Conservation (phyloP, 2,113 vertebrate genomes). For the Baryphthengus martii region DNA sequence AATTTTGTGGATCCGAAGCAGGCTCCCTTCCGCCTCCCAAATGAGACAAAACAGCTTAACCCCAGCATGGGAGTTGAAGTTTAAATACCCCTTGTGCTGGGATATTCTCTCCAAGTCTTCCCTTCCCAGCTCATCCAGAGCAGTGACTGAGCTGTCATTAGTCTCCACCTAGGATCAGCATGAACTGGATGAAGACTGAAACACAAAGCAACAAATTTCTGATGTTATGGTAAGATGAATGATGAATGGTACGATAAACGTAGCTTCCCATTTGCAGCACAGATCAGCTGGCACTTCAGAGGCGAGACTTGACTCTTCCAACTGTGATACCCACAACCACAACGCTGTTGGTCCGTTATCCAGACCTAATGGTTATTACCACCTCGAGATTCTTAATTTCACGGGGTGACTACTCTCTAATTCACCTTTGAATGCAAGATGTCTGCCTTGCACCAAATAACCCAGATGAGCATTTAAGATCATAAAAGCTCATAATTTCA, state of each 20-base stretch:
- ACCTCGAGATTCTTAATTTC: not conserved
- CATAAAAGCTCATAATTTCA: not conserved
- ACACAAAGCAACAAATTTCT: not conserved
- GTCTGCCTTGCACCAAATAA: not conserved
- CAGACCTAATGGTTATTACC: not conserved
- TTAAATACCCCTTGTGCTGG: no score
- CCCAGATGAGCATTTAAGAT: not conserved
- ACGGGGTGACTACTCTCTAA: not conserved
- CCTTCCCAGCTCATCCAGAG: not conserved
- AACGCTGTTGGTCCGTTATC: rapidly evolving
- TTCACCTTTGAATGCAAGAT: not conserved
- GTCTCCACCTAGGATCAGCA: not conserved
- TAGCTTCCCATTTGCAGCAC: not conserved
- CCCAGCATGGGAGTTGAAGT: not conserved
- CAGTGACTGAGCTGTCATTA: not conserved
- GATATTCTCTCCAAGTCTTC: not conserved
- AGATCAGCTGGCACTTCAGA: not conserved
- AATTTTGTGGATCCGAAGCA: not conserved
- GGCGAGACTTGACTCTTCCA: not conserved
- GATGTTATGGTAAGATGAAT: not conserved
- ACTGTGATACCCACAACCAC: no score
- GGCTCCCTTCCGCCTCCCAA: not conserved
- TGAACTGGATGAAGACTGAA: not conserved
- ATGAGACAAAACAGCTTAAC: not conserved
- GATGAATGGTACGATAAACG: not conserved